A percentile compares a stretch with the other conserved stretches of the same genome.
Evolutionary conservation across 2,888 invertebrate genomes (phyloP).

Genomic region (Apamea anceps): DNA sequence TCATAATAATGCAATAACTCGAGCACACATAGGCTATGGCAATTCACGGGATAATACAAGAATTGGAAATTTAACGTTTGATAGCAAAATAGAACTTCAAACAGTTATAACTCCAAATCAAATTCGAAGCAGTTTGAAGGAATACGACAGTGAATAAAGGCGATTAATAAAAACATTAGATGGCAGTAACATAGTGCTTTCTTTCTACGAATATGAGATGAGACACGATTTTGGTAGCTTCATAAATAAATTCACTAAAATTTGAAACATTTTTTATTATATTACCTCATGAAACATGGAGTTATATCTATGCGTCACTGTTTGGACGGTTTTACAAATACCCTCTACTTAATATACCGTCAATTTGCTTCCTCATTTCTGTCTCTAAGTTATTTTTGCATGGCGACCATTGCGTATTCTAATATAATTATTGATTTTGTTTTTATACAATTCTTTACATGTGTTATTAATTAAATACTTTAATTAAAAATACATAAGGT

Average conservation of each 20-base stretch:
- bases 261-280: conserved; percentile 4
- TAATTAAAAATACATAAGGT: conserved; percentile 3
- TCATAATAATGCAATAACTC: not conserved
- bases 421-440: not conserved
- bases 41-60: not conserved
- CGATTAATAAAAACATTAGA: not conserved
- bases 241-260: not conserved
- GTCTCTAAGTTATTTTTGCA: conserved; percentile 31
- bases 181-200: not conserved
- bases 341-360: conserved; percentile 16
- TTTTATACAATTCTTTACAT: not conserved
- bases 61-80: not conserved
- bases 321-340: conserved; percentile 28
- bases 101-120: not conserved
- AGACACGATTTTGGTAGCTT: not conserved
- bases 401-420: not conserved
- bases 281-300: conserved; percentile 14
- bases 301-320: conserved; percentile 17
- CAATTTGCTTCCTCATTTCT: conserved; percentile 41
- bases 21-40: not conserved
- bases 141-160: not conserved
- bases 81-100: not conserved
- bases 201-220: not conserved
- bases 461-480: not conserved
- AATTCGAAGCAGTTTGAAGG: not conserved